Conservation (phyloP, 2,797 vertebrate species). For the Aphelocoma californica region DNA sequence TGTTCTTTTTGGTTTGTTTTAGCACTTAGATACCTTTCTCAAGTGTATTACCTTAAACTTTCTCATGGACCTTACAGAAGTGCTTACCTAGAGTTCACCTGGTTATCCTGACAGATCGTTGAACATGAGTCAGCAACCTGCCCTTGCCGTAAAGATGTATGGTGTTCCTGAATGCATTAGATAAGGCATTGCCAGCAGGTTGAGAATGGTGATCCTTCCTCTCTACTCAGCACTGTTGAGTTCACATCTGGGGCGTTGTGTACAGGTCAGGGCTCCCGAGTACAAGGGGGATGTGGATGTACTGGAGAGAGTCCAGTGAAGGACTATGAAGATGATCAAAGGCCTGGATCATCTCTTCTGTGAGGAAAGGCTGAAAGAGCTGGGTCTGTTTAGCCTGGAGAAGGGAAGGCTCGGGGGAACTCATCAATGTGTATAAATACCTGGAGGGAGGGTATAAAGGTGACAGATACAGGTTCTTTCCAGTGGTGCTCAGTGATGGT, state of each 20-base stretch:
- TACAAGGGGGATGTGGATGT: background rate
- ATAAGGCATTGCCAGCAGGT: background rate
- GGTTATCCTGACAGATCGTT: background rate
- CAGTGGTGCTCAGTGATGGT: background rate
- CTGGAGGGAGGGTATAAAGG: background rate
- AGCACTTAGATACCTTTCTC: background rate
- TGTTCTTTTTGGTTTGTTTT: background rate
- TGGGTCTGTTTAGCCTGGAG: background rate
- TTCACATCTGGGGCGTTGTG: background rate
- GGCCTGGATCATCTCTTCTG: background rate
- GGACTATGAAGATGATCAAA: background rate
- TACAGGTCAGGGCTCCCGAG: background rate
- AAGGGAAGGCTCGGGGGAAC: background rate
- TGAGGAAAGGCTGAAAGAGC: background rate
- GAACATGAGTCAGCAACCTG: background rate
- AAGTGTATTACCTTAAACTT: background rate
- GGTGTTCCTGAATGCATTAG: background rate
- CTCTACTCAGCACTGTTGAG: background rate
- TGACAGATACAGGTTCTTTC: background rate
- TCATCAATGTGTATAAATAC: background rate
- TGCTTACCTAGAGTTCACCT: background rate
- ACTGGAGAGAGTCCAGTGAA: background rate
- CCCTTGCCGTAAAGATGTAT: background rate
- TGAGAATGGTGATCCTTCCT: background rate
- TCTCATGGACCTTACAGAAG: background rate